phyloP scores from a whole-genome alignment of 1,140 invertebrate species.

The Onthophagus taurus region DNA sequence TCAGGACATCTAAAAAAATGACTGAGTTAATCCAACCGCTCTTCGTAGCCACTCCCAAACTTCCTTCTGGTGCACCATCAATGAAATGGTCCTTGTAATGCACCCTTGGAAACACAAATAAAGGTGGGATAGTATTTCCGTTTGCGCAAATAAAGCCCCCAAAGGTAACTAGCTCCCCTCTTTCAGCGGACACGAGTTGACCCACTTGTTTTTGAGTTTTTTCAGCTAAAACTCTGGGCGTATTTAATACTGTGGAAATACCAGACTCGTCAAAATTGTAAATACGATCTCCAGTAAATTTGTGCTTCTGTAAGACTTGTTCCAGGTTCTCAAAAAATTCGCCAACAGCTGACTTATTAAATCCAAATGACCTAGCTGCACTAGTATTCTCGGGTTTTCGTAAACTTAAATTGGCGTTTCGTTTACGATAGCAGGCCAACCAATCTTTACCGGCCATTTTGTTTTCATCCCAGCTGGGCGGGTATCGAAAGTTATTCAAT shows the following conservation, averaged over 20 bases:
- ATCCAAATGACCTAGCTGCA: constrained; percentile 29
- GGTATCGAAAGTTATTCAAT: constrained; percentile 1
- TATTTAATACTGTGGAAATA: constrained; percentile 33
- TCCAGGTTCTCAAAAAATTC: constrained; percentile 35
- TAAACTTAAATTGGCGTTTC: constrained; percentile 32
- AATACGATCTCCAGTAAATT: constrained; percentile 20
- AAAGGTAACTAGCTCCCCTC: too few species aligned
- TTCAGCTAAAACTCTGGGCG: constrained; percentile 27
- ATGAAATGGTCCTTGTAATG: constrained; percentile 29
- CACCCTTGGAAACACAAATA: constrained; percentile 33
- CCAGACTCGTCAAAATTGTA: constrained; percentile 34
- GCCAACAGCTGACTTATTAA: constrained; percentile 26
- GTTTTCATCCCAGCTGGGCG: constrained; percentile 20
- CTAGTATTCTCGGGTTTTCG: constrained; percentile 38
- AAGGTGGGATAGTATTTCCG: constrained; percentile 30
- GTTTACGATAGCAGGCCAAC: constrained; percentile 35
- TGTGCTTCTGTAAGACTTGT: constrained; percentile 10
- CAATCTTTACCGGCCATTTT: constrained; percentile 34
- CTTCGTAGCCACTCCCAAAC: constrained; percentile 15
- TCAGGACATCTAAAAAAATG: constrained; percentile 9
- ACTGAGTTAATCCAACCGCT: constrained; percentile 7
- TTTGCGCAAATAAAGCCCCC: too few species aligned
- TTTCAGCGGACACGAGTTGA: constrained; percentile 27
- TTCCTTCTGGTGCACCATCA: constrained; percentile 25
- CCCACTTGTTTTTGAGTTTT: constrained; percentile 36